Conservation (phyloP, 2,113 vertebrate genomes). For the Camelus bactrianus region DNA sequence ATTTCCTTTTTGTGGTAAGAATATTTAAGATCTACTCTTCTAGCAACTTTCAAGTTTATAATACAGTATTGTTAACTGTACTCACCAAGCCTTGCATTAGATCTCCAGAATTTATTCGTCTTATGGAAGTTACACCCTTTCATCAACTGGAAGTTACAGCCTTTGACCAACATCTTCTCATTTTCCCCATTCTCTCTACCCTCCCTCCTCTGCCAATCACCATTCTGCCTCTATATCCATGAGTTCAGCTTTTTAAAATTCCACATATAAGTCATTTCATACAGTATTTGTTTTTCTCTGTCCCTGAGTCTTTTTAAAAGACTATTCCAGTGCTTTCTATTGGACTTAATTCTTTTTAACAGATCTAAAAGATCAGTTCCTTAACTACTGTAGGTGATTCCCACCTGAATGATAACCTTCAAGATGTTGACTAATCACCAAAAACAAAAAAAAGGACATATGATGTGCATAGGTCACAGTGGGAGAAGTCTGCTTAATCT, state of each 20-base stretch:
- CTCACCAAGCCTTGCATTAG: background rate
- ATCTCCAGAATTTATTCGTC: background rate
- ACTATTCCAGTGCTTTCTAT: background rate
- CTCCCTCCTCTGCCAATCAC: background rate
- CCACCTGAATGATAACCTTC: background rate
- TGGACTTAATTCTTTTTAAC: background rate
- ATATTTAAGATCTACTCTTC: background rate
- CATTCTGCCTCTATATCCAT: background rate
- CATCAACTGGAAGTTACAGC: background rate
- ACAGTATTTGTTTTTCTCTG: background rate
- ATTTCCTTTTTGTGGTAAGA: background rate
- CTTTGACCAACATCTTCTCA: background rate
- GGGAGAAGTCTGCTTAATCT: background rate
- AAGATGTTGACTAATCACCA: background rate
- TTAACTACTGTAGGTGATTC: background rate
- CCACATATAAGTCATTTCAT: background rate
- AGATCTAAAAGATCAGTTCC: background rate
- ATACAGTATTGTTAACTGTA: background rate
- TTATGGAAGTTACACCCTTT: background rate
- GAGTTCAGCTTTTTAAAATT: background rate
- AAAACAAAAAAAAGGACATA: background rate
- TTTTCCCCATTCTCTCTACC: background rate
- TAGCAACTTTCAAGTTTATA: background rate
- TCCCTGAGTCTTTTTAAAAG: background rate
- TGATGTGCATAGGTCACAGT: background rate